These are phyloP conservation scores for Pristionchus arcanus DNA, from an alignment of 2,888 invertebrate species.

Conservation along the genomic window DNA sequence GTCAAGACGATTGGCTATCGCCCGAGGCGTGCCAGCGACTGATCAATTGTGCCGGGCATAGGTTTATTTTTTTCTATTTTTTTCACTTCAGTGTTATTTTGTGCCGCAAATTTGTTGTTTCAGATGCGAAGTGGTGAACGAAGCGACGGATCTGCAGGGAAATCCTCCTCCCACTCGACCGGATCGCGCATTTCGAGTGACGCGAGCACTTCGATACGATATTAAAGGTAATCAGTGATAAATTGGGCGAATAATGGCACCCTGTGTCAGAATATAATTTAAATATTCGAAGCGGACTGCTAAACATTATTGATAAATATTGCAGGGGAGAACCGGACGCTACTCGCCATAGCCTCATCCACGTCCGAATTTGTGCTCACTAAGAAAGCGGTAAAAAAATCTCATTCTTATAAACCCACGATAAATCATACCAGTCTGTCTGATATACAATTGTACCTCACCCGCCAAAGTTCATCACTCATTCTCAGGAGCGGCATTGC, in stretches of 20 bases:
- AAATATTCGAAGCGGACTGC: no score
- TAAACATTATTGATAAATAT: neutral
- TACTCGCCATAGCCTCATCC: neutral
- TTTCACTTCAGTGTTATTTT: neutral
- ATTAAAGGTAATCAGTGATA: neutral
- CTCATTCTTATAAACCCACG: neutral
- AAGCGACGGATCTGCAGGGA: conserved; percentile 10
- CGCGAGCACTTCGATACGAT: neutral
- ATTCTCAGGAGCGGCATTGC: neutral
- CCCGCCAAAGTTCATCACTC: no score
- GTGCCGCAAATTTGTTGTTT: neutral
- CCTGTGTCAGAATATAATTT: no score
- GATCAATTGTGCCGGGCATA: neutral
- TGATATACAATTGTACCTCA: no score
- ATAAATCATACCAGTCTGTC: no score
- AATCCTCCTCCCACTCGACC: neutral
- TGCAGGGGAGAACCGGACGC: neutral
- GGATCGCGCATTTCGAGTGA: neutral
- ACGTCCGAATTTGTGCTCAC: neutral
- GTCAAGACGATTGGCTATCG: neutral
- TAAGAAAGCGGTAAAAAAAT: neutral
- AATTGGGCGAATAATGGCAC: no score
- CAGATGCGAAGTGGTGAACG: conserved; percentile 10
- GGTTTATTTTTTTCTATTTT: neutral
- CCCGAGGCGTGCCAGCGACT: neutral